These are phyloP conservation scores for Heteronetta atricapilla DNA, from an alignment of 2,113 vertebrate species.

Conservation along the genomic window DNA sequence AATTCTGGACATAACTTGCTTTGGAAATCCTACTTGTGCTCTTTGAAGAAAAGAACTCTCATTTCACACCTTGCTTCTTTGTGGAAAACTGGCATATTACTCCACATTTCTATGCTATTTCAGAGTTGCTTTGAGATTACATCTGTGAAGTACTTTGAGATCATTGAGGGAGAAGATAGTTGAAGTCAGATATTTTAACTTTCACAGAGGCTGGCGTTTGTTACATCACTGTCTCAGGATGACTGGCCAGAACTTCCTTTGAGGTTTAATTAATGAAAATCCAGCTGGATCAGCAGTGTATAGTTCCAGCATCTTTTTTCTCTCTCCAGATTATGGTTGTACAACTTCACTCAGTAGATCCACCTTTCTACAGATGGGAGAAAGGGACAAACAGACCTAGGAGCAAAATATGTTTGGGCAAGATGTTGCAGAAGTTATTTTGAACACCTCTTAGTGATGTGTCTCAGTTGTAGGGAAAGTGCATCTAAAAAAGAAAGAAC, in stretches of 20 bases:
- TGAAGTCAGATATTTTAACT: not conserved
- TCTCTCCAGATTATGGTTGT: not conserved
- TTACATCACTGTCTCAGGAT: not conserved
- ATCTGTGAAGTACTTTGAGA: not conserved
- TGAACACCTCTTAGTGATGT: not conserved
- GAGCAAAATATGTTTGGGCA: not conserved
- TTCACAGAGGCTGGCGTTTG: not conserved
- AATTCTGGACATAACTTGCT: not conserved
- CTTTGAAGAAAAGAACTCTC: not conserved
- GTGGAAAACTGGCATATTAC: not conserved
- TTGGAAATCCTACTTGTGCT: not conserved
- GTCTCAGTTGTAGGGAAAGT: not conserved
- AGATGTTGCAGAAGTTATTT: not conserved
- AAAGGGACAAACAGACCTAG: not conserved
- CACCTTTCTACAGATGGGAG: accelerated
- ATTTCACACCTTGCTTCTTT: not conserved
- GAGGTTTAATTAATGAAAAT: not conserved
- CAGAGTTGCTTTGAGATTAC: not conserved
- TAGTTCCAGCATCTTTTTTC: not conserved
- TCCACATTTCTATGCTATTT: not conserved
- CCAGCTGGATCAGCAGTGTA: not conserved
- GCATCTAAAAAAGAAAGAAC: not conserved
- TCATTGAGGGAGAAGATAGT: not conserved
- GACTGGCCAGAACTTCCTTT: not conserved
- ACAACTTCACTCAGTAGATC: not conserved